Evolutionary conservation across 2,113 vertebrate genomes (phyloP).

Genomic region (Phrynosoma blainvillii): DNA sequence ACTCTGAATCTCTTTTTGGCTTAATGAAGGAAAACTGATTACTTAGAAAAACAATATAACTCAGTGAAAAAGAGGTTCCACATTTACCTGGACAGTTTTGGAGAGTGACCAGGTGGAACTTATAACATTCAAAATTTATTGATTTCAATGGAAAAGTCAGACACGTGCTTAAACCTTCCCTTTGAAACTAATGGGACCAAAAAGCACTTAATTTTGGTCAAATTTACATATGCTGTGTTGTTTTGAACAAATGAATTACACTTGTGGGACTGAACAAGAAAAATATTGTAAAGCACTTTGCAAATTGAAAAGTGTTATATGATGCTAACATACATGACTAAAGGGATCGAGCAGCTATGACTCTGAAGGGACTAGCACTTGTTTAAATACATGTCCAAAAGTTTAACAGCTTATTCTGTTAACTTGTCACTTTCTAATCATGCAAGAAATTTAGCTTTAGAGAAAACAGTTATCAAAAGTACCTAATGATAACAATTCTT

Average conservation of each 20-base stretch:
- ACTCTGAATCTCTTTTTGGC: background rate
- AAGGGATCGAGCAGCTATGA: background rate
- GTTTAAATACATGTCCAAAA: background rate
- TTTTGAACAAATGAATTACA: background rate
- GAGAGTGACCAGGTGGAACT: background rate
- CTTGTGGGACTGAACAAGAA: background rate
- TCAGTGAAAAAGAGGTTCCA: no score
- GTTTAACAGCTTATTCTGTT: background rate
- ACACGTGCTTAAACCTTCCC: background rate
- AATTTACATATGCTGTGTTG: background rate
- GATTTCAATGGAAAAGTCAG: background rate
- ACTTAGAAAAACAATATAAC: background rate
- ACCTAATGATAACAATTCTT: constrained; percentile 2
- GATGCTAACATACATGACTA: background rate
- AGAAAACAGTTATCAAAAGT: background rate
- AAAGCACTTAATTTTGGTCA: no score
- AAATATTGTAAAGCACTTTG: background rate
- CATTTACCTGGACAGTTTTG: background rate
- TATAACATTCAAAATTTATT: background rate
- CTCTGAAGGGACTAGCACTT: background rate
- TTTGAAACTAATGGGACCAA: background rate
- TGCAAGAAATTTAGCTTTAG: background rate
- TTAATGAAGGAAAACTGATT: background rate
- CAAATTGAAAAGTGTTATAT: background rate
- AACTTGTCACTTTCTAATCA: background rate